These are phyloP conservation scores for Distichodus sexfasciatus DNA, from an alignment of 2,797 vertebrate genomes.

Conservation along the genomic window DNA sequence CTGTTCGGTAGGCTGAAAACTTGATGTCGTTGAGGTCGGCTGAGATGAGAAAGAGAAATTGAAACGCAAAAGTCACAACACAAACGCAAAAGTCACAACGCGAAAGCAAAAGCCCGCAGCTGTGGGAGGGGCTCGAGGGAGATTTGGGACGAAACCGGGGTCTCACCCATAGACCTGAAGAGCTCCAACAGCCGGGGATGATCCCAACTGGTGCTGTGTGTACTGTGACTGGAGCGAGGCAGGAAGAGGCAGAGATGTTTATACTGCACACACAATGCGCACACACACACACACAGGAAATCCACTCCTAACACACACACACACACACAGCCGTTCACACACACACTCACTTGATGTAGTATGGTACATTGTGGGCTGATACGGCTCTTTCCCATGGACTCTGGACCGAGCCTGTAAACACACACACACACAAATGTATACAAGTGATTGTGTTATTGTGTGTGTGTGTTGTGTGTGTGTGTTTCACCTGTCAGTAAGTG, in stretches of 20 bases:
- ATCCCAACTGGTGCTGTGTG: slow-evolving; percentile 82
- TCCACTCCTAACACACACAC: too few relatives aligned
- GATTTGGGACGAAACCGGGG: background rate
- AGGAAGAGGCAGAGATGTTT: background rate
- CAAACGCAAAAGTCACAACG: background rate
- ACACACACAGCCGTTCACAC: background rate
- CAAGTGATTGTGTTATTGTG: background rate
- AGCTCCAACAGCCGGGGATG: slow-evolving; percentile 82
- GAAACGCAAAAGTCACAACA: background rate
- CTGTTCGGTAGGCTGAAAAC: slow-evolving; percentile 79
- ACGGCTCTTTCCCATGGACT: slow-evolving; percentile 83
- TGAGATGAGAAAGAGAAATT: slow-evolving; percentile 50
- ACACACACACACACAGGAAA: background rate
- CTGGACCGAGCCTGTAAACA: slow-evolving; percentile 75
- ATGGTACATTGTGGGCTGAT: slow-evolving; percentile 83
- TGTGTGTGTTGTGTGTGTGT: slow-evolving; percentile 34
- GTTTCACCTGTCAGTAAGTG: slow-evolving; percentile 83
- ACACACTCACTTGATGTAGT: slow-evolving; percentile 82
- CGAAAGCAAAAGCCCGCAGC: background rate
- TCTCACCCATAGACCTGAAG: slow-evolving; percentile 79
- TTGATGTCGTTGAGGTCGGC: slow-evolving; percentile 82
- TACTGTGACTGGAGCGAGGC: slow-evolving; percentile 71
- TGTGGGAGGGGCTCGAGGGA: background rate
- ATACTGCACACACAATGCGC: background rate
- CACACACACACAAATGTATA: background rate